phyloP scores from a whole-genome alignment of 1,140 invertebrate genomes.

The Diorhabda sublineata region DNA sequence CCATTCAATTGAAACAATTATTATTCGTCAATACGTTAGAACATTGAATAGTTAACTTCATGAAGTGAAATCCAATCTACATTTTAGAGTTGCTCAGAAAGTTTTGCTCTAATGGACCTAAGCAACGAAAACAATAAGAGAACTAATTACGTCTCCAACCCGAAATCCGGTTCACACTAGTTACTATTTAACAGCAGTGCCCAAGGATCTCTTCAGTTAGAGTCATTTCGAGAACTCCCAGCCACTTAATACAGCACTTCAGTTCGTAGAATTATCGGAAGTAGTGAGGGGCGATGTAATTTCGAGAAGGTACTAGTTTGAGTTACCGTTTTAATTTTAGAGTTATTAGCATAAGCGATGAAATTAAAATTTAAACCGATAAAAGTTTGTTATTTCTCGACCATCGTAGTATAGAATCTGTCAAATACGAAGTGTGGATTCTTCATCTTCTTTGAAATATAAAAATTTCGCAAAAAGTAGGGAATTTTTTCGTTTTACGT shows the following conservation, averaged over 20 bases:
- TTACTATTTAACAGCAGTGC: constrained; percentile 2
- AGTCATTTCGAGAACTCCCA: neutral
- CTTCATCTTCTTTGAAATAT: no score
- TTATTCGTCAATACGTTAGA: neutral
- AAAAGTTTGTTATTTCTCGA: neutral
- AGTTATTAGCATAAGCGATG: no score
- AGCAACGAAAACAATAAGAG: neutral
- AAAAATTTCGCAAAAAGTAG: no score
- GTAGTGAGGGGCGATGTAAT: neutral
- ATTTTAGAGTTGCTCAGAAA: neutral
- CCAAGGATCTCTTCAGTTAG: neutral
- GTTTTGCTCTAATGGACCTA: constrained; percentile 1
- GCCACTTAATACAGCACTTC: neutral
- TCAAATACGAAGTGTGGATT: neutral
- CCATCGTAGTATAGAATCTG: neutral
- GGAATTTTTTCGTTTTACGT: no score
- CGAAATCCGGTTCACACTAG: neutral
- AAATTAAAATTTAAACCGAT: no score
- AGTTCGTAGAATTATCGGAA: neutral
- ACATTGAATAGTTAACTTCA: neutral
- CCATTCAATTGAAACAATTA: constrained; percentile 3
- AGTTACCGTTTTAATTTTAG: neutral
- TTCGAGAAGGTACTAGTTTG: neutral
- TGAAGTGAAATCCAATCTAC: neutral
- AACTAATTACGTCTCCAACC: neutral